Evolutionary conservation across 2,113 vertebrate genomes (phyloP), one percentile per base, ranked within the genome.

Genomic region (Zosterops japonicus): DNA sequence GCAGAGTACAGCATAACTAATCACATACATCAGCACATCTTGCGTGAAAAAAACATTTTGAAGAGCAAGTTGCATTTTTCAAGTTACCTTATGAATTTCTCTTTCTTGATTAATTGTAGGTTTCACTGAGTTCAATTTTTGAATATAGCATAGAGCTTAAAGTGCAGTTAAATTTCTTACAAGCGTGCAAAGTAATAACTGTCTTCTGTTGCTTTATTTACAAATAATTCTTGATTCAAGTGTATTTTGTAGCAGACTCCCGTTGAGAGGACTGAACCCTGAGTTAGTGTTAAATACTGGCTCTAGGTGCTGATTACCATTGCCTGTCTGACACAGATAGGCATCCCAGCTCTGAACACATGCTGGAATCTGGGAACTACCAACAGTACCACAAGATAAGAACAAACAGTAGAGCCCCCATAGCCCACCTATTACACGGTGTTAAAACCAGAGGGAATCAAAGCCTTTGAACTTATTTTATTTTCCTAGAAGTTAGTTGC

Each of bases 141-240:
- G 77, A 85, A 72, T 61, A 33, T 15, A 95, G 47, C 21, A 21
- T 25, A 74, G 33, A 88, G 7, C 31, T 53, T 57, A n/a, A 93
- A 90, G n/a, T 49, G 27, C 57, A 53, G 16, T 55, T 79, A 57
- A 15, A 82, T 74, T 83, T 49, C 76, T 21, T 35, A 28, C 41
- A 87, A 65, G 41, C 4, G 3, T 27, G 36, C n/a, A 12, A 89
- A 87, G 25, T 75, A 92, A 75, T 84, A 61, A 76, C 36, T 41
- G 27, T 64, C 59, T 80, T 76, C n/a, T 46, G 41, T 60, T 74
- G 33, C 33, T 82, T 93, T 89, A 57, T 94, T 93, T 95, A 94
- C 64, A 87, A 94, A 72, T 60, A 84, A 50, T 47, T 65, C 53
- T 68, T 69, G 27, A 68, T 82, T 82, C 50, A 21, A 29, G 11